Conservation (phyloP, 2,113 vertebrate genomes). For the Nyctereutes procyonoides region DNA sequence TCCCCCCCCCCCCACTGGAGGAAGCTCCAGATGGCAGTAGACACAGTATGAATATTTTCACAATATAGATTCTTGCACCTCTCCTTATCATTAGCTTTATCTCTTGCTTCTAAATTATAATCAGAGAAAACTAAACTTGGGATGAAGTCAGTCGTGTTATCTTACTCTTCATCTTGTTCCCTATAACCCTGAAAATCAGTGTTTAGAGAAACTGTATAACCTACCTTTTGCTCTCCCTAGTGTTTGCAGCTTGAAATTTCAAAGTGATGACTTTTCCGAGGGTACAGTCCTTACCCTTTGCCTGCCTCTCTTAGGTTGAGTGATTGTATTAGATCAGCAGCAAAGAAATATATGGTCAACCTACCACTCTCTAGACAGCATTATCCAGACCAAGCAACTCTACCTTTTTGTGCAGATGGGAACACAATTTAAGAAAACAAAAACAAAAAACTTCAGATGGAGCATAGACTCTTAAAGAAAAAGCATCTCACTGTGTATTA, state of each 20-base stretch:
- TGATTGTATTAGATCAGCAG: background rate
- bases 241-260: constrained; percentile 6
- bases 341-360: background rate
- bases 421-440: constrained; percentile 62
- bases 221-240: background rate
- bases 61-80: background rate
- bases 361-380: constrained; percentile 23
- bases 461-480: constrained; percentile 61
- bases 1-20: background rate
- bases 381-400: constrained; percentile 54
- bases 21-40: background rate
- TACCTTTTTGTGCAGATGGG: constrained; percentile 70
- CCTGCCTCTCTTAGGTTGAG: background rate
- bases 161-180: background rate
- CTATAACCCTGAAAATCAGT: background rate
- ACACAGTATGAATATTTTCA: background rate
- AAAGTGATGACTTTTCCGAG: background rate
- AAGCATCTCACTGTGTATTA: constrained; percentile 30
- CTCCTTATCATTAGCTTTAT: background rate
- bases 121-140: background rate
- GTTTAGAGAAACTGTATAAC: background rate
- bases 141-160: background rate
- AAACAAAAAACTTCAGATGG: constrained; percentile 59
- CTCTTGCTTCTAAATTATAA: constrained; percentile 19
- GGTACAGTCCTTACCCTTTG: background rate